Base-by-base conservation (phyloP, 92 coral and sea anemone genomes). In the Hydrozoanthus gracilis region DNA sequence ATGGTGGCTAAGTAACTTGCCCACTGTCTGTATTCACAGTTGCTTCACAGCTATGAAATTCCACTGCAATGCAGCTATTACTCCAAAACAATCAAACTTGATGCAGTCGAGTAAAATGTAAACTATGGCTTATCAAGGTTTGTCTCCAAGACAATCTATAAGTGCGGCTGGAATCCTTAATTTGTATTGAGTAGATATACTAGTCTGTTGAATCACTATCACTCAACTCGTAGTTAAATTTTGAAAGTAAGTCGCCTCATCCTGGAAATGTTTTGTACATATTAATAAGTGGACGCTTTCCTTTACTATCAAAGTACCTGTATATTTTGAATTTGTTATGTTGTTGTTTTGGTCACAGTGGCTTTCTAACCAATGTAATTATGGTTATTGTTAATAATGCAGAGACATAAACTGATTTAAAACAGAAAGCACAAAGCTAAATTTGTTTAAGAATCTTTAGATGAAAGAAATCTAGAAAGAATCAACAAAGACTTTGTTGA, bases 111-210 rank as follows among this genome's bases (percentile, higher is more conserved):
- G 67, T 14, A 64, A 79, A 3, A 9, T 79, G 84, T 16, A 45
- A 44, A 44, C 61, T 47, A 62, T 6, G 55, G 61, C 15, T 62
- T 4, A 10, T 14, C 10, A 44, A 39, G 15, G 56, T 4, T 4
- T 80, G 85, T 80, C 50, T 80, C 85, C 74, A 27, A 80, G 85
- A 65, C 85, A 65, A 64, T 60, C 44, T 47, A 18, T 5, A 51
- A 17, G 45, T 62, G 55, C 44, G 12, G 85, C 27, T 62, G 66
- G 46, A 80, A 80, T 80, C 15, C 48, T 4, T 27, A 27, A 27
- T 27, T 8, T 66, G 39, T 18, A 10, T 15, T 4, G 39, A n/a
- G 35, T 18, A n/a, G 39, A n/a, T 14, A 44, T 54, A 51, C 51
- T 20, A 77, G 55, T 52, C 20, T 51, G 7, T 77, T 5, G 39